A percentile compares a stretch with the other conserved stretches of the same genome.
These are phyloP conservation scores for Synchiropus splendidus DNA, from an alignment of 2,113 vertebrate genomes.

Conservation along the genomic window DNA sequence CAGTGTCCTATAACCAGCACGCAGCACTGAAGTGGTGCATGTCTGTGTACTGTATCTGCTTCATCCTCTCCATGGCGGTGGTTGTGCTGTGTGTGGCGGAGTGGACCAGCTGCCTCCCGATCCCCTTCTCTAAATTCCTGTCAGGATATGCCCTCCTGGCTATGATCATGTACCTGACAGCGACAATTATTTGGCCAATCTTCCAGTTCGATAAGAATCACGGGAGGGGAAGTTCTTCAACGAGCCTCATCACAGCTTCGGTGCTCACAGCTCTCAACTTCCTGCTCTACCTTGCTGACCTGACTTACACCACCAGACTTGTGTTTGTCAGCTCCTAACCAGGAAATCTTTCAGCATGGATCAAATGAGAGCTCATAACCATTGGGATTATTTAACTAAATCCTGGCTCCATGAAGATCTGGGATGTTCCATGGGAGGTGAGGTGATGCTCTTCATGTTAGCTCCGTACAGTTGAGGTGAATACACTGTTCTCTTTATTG, in stretches of 20 bases:
- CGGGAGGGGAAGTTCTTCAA: rapidly evolving
- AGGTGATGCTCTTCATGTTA: too few relatives aligned
- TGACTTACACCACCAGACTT: constrained; percentile 66
- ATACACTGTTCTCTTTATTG: too few relatives aligned
- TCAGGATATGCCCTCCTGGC: constrained; percentile 69
- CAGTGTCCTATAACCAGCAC: constrained; percentile 20
- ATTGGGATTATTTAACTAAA: too few relatives aligned
- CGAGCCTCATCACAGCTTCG: constrained; percentile 48
- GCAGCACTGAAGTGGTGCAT: constrained; percentile 72
- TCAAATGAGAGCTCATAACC: too few relatives aligned
- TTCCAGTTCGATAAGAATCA: constrained; percentile 60
- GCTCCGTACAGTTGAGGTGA: too few relatives aligned
- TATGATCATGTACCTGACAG: constrained; percentile 63
- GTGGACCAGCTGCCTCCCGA: constrained; percentile 72
- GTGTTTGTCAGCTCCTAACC: constrained; percentile 68
- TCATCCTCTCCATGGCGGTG: constrained; percentile 73
- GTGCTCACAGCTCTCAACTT: constrained; percentile 76
- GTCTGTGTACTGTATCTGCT: constrained; percentile 79
- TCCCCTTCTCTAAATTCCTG: constrained; percentile 76
- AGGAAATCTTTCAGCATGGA: too few relatives aligned
- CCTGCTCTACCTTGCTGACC: constrained; percentile 74
- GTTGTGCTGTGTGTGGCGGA: constrained; percentile 74
- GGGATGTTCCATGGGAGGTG: too few relatives aligned
- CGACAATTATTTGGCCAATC: constrained; percentile 75
- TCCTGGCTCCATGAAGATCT: too few relatives aligned